Conservation (phyloP, 2,113 vertebrate genomes). For the Platichthys flesus region DNA sequence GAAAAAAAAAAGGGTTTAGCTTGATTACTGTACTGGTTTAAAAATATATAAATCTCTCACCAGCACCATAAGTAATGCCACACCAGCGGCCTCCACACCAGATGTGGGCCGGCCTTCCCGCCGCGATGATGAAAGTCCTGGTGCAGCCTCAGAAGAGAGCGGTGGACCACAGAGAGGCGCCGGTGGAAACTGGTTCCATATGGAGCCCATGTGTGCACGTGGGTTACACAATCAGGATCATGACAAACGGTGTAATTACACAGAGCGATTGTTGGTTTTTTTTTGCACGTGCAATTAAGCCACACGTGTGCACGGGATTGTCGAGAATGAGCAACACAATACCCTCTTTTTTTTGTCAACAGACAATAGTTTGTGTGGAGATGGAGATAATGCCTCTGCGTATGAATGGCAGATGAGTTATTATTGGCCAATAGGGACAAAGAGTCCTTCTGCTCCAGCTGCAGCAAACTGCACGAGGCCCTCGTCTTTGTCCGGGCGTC, state of each 20-base stretch:
- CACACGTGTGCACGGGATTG: conserved; percentile 20
- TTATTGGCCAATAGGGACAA: conserved; percentile 21
- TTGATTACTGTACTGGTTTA: conserved; percentile 34
- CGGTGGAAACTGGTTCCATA: conserved; percentile 41
- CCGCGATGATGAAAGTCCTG: conserved; percentile 58
- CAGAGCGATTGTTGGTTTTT: not conserved
- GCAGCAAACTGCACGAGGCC: conserved; percentile 32
- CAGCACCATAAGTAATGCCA: conserved; percentile 41
- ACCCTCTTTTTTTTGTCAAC: conserved; percentile 12
- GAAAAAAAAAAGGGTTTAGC: not conserved
- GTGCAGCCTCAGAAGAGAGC: conserved; percentile 12
- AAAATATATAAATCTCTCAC: conserved; percentile 13
- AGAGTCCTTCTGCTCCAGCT: conserved; percentile 46
- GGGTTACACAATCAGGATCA: not conserved
- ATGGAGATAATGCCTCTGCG: not conserved
- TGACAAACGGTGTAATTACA: conserved; percentile 32
- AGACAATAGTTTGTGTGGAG: conserved; percentile 1
- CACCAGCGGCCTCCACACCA: conserved; percentile 55
- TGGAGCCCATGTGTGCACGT: conserved; percentile 60
- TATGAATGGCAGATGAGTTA: conserved; percentile 11
- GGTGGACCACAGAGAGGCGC: conserved; percentile 64
- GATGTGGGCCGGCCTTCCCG: conserved; percentile 56
- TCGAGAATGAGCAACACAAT: conserved; percentile 3
- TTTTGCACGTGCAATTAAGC: not conserved
- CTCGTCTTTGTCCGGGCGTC: conserved; percentile 60